Conservation (phyloP, 2,888 invertebrate genomes). For the Pseudeuparius sepicola region DNA sequence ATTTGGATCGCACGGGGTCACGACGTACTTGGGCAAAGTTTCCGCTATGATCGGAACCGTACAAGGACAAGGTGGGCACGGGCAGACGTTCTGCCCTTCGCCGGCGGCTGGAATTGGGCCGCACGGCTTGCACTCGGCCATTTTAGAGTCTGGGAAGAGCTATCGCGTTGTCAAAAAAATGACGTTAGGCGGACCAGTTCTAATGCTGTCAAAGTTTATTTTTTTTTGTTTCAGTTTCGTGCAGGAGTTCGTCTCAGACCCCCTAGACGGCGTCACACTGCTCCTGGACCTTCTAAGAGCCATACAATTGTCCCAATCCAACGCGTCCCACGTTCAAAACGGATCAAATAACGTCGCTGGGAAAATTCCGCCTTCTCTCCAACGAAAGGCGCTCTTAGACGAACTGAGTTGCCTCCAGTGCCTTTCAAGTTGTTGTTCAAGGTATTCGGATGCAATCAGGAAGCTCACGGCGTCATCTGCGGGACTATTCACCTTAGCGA, state of each 20-base stretch:
- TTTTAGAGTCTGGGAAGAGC: slow-evolving; percentile 15
- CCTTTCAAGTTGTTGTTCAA: slow-evolving; percentile 66
- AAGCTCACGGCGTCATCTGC: slow-evolving; percentile 68
- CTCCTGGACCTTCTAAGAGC: slow-evolving; percentile 77
- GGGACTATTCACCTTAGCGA: slow-evolving; percentile 74
- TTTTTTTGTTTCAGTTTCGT: too few species aligned
- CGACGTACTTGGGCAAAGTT: slow-evolving; percentile 26
- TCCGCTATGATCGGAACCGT: slow-evolving; percentile 30
- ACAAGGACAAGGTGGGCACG: slow-evolving; percentile 22
- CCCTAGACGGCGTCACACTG: slow-evolving; percentile 77
- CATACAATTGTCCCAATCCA: slow-evolving; percentile 72
- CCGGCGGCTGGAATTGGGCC: slow-evolving; percentile 22
- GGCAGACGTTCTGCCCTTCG: too few species aligned
- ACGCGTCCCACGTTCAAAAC: slow-evolving; percentile 33
- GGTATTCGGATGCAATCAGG: slow-evolving; percentile 70
- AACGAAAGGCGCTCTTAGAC: slow-evolving; percentile 68
- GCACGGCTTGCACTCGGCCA: slow-evolving; percentile 29
- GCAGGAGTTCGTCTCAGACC: slow-evolving; percentile 82
- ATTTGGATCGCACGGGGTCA: slow-evolving; percentile 30
- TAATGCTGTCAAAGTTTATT: too few species aligned
- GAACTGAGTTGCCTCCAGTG: slow-evolving; percentile 87
- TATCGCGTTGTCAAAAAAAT: too few species aligned
- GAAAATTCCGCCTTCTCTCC: slow-evolving; percentile 54
- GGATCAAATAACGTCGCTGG: slow-evolving; percentile 35
- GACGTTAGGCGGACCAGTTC: too few species aligned